Evolutionary conservation across 2,113 vertebrate genomes (phyloP), one percentile per base, ranked within the genome.

Genomic region (Poecilia latipinna): DNA sequence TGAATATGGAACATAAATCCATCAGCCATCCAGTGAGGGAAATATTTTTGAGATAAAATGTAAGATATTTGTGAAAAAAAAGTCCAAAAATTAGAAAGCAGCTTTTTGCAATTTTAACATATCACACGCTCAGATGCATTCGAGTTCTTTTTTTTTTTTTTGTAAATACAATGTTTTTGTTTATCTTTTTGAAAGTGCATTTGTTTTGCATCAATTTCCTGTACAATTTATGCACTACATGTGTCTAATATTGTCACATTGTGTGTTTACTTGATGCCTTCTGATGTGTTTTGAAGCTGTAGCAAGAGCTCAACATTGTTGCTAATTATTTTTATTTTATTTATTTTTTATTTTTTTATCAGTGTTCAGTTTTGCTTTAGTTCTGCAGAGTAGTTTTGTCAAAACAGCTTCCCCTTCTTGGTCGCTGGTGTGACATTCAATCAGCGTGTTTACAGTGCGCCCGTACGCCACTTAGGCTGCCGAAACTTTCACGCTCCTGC

Each of bases 241-340:
- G 65, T 80, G 70, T 90, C 64, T 54, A 54, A 80, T 79, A 68
- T 81, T 39, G 65, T 82, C 77, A 79, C 77, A 42, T 29, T 70
- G 39, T 80, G 31, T 13, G 66, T 75, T 65, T 77, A 75, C 70
- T 82, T 1, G 66, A 90, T 91, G 89, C 92, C 91, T 92, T 91
- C 83, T 88, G 75, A 39, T n/a, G 65, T 86, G 78, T 76, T 75
- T 72, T 61, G 54, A 63, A 86, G 76, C 79, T 86, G 83, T 86
- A 90, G 86, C 85, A 84, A 75, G 75, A 61, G 61, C 61, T 86
- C 73, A 65, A 77, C 62, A 70, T 44, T 61, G 86, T 80, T 31
- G 65, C 85, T 70, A 44, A 76, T 0, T 0, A 74, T 81, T 67
- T 29, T 29, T 29, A 2, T 29, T 29, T 29, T 29, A 26, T 26